Conservation (phyloP, 2,888 invertebrate genomes). For the Atherix ibis region DNA sequence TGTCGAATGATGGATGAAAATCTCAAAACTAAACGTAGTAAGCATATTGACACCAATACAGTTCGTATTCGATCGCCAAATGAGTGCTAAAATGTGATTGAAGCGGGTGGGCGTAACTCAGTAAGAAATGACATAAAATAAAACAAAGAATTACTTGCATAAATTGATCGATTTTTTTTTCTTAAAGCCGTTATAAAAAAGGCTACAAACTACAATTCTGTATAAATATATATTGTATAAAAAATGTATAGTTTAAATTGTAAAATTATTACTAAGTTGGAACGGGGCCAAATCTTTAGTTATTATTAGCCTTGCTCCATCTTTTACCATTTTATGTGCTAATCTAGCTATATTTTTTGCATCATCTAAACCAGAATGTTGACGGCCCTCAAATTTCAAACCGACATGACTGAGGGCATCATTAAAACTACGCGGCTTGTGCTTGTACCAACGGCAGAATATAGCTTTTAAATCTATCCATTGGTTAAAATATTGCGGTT, state of each 20-base stretch:
- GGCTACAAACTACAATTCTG: slow-evolving; percentile 9
- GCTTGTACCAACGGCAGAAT: slow-evolving; percentile 38
- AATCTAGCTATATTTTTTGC: slow-evolving; percentile 43
- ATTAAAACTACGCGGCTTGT: slow-evolving; percentile 32
- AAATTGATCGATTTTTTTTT: no score
- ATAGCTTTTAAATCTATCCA: slow-evolving; percentile 44
- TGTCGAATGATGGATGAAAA: no score
- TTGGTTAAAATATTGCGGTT: slow-evolving; percentile 36
- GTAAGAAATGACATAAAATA: no score
- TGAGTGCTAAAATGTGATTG: no score
- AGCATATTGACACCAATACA: no score
- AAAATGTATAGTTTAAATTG: slow-evolving; percentile 16
- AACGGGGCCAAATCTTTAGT: slow-evolving; percentile 34
- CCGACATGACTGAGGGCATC: slow-evolving; percentile 42
- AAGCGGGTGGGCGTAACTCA: no score
- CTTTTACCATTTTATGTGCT: slow-evolving; percentile 38
- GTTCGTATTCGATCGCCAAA: no score
- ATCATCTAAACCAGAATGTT: slow-evolving; percentile 46
- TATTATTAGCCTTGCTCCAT: slow-evolving; percentile 38
- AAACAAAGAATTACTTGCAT: no score
- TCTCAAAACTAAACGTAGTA: no score
- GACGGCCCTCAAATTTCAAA: slow-evolving; percentile 39
- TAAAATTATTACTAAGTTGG: slow-evolving; percentile 26
- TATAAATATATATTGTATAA: slow-evolving; percentile 9
- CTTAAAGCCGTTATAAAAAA: slow-evolving; percentile 10